Base-by-base conservation (phyloP, 2,113 vertebrate genomes). In the Tiliqua scincoides region DNA sequence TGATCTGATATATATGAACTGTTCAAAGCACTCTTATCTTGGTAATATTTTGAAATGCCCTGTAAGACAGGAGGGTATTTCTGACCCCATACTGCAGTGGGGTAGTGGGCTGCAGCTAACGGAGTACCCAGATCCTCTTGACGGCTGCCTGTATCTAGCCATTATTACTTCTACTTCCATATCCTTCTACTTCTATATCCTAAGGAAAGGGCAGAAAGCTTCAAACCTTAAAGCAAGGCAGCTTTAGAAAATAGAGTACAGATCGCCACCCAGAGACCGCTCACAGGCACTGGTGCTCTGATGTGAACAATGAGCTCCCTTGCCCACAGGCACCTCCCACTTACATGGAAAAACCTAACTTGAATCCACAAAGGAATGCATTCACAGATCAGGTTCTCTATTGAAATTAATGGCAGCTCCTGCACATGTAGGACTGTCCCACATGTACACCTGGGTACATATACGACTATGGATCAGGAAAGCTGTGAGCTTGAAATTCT, bases 161-260 rank as follows among this genome's bases (percentile, higher is more conserved):
- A 87, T 74, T 74, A 43, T 84, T 88, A 85, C 7, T 43, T 89
- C 77, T 61, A 17, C 32, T 86, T 73, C 59, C n/a, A 30, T 14
- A 82, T n/a, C n/a, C n/a, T n/a, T 89, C 77, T 61, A 17, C 32
- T 86, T 73, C 59, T 23, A 30, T 14, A 82, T 76, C 67, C 11
- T 72, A 48, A 32, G 21, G 15, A 74, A 20, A 32, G 18, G 18
- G 25, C 32, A 82, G 6, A 30, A 71, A 30, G 8, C 14, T 9
- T 63, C 72, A 82, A 68, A 32, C 12, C 7, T 82, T 88, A 87
- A n/a, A 91, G 85, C 92, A 91, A 83, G 11, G 79, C 62, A 79
- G 72, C 15, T 79, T 17, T 79, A 84, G 23, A 73, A 73, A 10
- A 81, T 75, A 88, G 84, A 75, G 86, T 43, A 59, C 88, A 63